A percentile compares a stretch with the other conserved stretches of the same genome.
phyloP scores from a whole-genome alignment of 2,113 vertebrate species.

The Xenopus tropicalis region UCB_Xtro_10.0 CM004444.2:49289001-49289500 shows the following conservation, averaged over 20 bases:
- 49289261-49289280: not conserved
- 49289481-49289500: not conserved
- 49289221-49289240: slow-evolving; percentile 3
- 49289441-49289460: not conserved
- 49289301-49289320: not conserved
- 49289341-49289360: not conserved
- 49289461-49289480: not conserved
- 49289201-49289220: slow-evolving; percentile 6
- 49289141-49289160: slow-evolving; percentile 2
- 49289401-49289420: not conserved
- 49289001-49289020: not conserved
- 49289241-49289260: not conserved
- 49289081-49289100: slow-evolving; percentile 1
- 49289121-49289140: not conserved
- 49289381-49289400: slow-evolving; percentile 18
- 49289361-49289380: slow-evolving; percentile 5
- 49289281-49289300: slow-evolving; percentile 10
- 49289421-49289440: not conserved
- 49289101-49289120: not conserved
- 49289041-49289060: slow-evolving; percentile 2
- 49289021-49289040: not conserved
- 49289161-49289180: slow-evolving; percentile 4
- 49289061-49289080: not conserved
- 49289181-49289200: not conserved
- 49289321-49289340: not conserved